Evolutionary conservation across 2,888 invertebrate species (phyloP).

Genomic region (Psylliodes chrysocephalus): DNA sequence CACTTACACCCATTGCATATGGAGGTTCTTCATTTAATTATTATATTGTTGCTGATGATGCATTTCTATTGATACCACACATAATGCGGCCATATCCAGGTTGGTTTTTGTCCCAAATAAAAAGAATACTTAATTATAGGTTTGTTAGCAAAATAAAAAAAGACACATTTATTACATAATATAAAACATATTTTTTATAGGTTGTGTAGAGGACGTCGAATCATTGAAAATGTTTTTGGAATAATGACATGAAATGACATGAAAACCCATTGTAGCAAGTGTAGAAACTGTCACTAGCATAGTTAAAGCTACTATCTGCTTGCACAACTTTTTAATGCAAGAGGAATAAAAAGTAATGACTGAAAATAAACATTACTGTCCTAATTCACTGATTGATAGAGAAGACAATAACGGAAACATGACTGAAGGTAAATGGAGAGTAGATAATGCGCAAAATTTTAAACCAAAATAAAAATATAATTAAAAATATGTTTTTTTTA

Average conservation of each 20-base stretch:
- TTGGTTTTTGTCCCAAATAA: background rate
- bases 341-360: background rate
- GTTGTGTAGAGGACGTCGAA: too few species aligned
- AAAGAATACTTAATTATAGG: conserved; percentile 5
- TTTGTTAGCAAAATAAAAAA: too few species aligned
- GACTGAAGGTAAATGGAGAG: conserved; percentile 4
- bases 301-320: conserved; percentile 17
- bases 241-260: background rate
- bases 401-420: background rate
- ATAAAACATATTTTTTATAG: background rate
- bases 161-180: background rate
- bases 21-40: background rate
- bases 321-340: conserved; percentile 17
- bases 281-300: conserved; percentile 2
- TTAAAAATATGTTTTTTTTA: too few species aligned
- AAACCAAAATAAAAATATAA: too few species aligned
- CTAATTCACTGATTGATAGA: conserved; percentile 10
- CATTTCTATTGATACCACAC: background rate
- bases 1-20: too few species aligned
- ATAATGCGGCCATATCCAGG: conserved; percentile 1
- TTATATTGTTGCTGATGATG: background rate
- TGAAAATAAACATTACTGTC: conserved; percentile 4
- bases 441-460: conserved; percentile 1
- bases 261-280: conserved; percentile 15
- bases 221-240: too few species aligned